Conservation (phyloP, 1,140 invertebrate genomes). For the Helicoverpa armigera region DNA sequence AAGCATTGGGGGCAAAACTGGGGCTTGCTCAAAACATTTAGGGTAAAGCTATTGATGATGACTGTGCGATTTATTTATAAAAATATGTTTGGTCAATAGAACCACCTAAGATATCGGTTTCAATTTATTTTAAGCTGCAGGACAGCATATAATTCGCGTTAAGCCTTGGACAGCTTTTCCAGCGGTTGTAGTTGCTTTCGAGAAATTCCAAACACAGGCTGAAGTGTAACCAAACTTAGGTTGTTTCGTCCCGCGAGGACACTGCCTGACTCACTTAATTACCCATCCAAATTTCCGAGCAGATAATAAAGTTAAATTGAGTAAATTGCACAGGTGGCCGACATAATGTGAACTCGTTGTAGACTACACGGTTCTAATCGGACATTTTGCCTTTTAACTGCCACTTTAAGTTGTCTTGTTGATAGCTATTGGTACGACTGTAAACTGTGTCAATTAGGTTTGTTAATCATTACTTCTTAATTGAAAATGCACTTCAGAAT, state of each 20-base stretch:
- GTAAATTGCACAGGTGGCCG: slow-evolving; percentile 71
- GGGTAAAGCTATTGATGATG: no score
- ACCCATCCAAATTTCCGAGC: slow-evolving; percentile 62
- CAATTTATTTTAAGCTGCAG: slow-evolving; percentile 17
- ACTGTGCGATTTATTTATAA: no score
- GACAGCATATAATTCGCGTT: slow-evolving; percentile 3
- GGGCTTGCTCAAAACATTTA: no score
- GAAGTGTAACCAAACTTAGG: slow-evolving; percentile 50
- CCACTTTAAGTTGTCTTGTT: slow-evolving; percentile 61
- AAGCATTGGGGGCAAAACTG: no score
- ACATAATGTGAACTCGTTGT: slow-evolving; percentile 58
- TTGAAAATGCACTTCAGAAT: slow-evolving; percentile 13
- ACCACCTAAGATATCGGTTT: no score
- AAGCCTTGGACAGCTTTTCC: slow-evolving; percentile 17
- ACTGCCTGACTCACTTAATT: slow-evolving; percentile 60
- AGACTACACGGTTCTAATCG: slow-evolving; percentile 54
- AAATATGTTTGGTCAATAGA: no score
- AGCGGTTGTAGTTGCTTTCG: background rate
- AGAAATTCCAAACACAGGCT: slow-evolving; percentile 9
- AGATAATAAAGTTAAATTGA: slow-evolving; percentile 74
- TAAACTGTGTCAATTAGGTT: slow-evolving; percentile 56
- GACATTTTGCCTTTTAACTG: slow-evolving; percentile 58
- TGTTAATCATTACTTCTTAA: slow-evolving; percentile 30
- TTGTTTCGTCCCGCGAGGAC: slow-evolving; percentile 46
- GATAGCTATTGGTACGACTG: slow-evolving; percentile 49